phyloP scores from a whole-genome alignment of 2,113 vertebrate genomes.

The Apus apus region DNA sequence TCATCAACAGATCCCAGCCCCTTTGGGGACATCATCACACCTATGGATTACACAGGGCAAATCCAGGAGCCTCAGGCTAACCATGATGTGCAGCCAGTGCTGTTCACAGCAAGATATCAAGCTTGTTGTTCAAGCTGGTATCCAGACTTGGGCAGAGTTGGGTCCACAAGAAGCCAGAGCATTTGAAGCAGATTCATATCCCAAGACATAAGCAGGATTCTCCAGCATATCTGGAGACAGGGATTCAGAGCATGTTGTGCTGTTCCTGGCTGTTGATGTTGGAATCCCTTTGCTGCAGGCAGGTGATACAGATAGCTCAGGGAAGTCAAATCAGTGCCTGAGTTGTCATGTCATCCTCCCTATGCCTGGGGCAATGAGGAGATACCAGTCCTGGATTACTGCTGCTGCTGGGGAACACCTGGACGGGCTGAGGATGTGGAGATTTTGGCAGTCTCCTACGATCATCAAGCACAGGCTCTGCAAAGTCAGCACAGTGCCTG shows the following conservation, averaged over 20 bases:
- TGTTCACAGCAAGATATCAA: background rate
- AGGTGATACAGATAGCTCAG: background rate
- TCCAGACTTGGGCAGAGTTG: background rate
- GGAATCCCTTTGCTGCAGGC: background rate
- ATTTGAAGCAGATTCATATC: background rate
- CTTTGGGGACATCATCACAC: background rate
- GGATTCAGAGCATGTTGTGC: background rate
- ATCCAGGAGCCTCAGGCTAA: background rate
- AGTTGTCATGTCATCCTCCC: background rate
- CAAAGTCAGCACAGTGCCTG: background rate
- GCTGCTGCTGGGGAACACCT: background rate
- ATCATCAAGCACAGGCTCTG: background rate
- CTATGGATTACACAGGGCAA: background rate
- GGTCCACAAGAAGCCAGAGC: background rate
- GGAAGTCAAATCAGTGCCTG: background rate
- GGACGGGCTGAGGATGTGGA: background rate
- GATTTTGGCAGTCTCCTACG: accelerated
- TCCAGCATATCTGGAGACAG: background rate
- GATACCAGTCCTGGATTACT: background rate
- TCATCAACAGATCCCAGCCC: background rate
- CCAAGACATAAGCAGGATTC: background rate
- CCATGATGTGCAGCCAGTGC: background rate
- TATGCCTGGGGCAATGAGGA: background rate
- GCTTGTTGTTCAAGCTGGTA: no score
- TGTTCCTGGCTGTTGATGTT: background rate